Evolutionary conservation across 2,888 invertebrate genomes (phyloP).

Genomic region (Aphelenchoides bicaudatus): DNA sequence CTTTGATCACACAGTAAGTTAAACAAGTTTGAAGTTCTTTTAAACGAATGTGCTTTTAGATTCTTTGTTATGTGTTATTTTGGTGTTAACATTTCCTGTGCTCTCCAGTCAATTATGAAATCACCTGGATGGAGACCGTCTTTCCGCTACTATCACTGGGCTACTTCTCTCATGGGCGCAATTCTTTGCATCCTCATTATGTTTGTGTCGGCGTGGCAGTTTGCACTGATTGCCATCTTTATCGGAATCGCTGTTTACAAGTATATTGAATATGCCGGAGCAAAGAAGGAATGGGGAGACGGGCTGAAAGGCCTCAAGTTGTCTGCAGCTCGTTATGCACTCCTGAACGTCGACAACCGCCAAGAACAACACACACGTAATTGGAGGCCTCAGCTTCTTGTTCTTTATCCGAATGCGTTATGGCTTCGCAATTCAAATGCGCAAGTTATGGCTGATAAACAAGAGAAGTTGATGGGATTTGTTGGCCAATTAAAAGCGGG

Average conservation of each 20-base stretch:
- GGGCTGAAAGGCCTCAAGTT: constrained; percentile 94
- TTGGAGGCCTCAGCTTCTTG: constrained; percentile 89
- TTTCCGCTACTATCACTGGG: constrained; percentile 97
- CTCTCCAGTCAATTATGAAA: constrained; percentile 83
- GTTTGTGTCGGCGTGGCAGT: constrained; percentile 97
- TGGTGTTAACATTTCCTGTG: constrained; percentile 97
- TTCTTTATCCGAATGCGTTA: constrained; percentile 61
- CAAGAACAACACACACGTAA: constrained; percentile 92
- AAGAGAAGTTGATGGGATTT: constrained; percentile 87
- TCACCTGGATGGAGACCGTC: constrained; percentile 98
- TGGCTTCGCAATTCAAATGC: not conserved
- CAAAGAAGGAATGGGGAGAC: constrained; percentile 99
- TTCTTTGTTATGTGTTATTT: constrained; percentile 99
- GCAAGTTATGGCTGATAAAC: constrained; percentile 72
- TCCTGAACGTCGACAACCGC: constrained; percentile 89
- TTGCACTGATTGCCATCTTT: constrained; percentile 86
- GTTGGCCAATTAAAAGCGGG: constrained; percentile 80
- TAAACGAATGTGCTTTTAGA: constrained; percentile 52
- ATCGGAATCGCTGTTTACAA: constrained; percentile 72
- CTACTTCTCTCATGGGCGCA: constrained; percentile 79
- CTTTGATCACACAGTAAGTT: constrained; percentile 65
- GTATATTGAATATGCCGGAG: constrained; percentile 93
- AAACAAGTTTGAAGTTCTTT: not conserved
- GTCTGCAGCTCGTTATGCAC: constrained; percentile 89
- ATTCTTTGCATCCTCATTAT: constrained; percentile 87